A percentile compares a stretch with the other conserved stretches of the same genome.
These are phyloP conservation scores for Mormyrops boulengeri DNA, from an alignment of 2,797 vertebrate genomes.

Conservation along the genomic window DNA sequence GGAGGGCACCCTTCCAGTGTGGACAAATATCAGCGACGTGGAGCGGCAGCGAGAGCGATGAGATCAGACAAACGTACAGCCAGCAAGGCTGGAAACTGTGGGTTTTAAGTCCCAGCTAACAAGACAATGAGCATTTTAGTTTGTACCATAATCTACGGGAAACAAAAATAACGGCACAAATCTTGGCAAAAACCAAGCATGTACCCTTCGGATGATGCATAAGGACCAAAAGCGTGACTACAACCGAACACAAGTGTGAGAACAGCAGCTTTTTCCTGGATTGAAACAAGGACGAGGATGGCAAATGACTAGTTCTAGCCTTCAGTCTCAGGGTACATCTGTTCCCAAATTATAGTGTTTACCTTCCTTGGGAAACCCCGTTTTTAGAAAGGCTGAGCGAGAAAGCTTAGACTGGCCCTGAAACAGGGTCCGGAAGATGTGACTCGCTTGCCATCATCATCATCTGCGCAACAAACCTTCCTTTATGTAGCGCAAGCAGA, in stretches of 20 bases:
- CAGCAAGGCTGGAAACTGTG: not conserved
- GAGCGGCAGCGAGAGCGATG: not conserved
- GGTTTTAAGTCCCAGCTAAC: not conserved
- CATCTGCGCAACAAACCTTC: not conserved
- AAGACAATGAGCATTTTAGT: not conserved
- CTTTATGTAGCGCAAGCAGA: not conserved
- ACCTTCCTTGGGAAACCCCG: not conserved
- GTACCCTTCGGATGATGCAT: not conserved
- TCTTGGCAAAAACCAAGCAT: not conserved
- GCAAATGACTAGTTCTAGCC: not conserved
- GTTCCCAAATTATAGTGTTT: not conserved
- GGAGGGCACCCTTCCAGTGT: not conserved
- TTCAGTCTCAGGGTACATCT: not conserved
- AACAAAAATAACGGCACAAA: not conserved
- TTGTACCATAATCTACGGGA: not conserved
- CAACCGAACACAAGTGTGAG: not conserved
- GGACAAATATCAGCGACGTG: not conserved
- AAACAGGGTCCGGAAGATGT: not conserved
- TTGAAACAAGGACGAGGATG: not conserved
- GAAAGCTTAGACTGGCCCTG: not conserved
- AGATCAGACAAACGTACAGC: not conserved
- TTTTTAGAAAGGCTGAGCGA: not conserved
- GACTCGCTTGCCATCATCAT: not conserved
- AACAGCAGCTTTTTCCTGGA: not conserved
- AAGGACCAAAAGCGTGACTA: not conserved